These are phyloP conservation scores for Argya squamiceps DNA, from an alignment of 2,797 vertebrate genomes.

Conservation along the genomic window DNA sequence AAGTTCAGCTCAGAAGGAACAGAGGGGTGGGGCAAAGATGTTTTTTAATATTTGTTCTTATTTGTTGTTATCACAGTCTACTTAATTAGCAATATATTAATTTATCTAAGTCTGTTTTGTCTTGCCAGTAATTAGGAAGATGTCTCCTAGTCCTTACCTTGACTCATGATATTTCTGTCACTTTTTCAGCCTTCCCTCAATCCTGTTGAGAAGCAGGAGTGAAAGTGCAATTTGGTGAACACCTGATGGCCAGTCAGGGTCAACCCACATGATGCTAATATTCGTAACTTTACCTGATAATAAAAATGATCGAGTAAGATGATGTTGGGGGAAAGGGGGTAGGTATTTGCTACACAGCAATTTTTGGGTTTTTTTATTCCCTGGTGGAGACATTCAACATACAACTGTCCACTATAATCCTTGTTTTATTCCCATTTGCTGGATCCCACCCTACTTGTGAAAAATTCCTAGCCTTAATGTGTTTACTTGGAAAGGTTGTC, in stretches of 20 bases:
- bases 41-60: not conserved
- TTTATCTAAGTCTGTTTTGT: not conserved
- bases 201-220: not conserved
- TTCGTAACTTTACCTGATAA: fast-evolving
- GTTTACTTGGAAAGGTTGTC: not conserved
- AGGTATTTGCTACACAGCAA: not conserved
- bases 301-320: not conserved
- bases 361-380: not conserved
- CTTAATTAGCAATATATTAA: not conserved
- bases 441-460: not conserved
- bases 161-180: not conserved
- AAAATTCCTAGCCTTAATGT: not conserved
- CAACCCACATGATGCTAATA: not conserved
- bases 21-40: fast-evolving
- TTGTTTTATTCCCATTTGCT: not conserved
- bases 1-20: not conserved
- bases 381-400: not conserved
- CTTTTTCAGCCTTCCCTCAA: not conserved
- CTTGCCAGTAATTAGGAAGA: not conserved
- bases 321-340: fast-evolving
- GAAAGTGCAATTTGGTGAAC: not conserved
- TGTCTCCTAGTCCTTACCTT: not conserved
- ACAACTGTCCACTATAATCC: not conserved
- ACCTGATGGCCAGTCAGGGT: not conserved
- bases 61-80: not conserved